Evolutionary conservation across 1,140 invertebrate species (phyloP), one percentile per base, ranked within the genome.

Genomic region (Drosophila kepulauana): DNA sequence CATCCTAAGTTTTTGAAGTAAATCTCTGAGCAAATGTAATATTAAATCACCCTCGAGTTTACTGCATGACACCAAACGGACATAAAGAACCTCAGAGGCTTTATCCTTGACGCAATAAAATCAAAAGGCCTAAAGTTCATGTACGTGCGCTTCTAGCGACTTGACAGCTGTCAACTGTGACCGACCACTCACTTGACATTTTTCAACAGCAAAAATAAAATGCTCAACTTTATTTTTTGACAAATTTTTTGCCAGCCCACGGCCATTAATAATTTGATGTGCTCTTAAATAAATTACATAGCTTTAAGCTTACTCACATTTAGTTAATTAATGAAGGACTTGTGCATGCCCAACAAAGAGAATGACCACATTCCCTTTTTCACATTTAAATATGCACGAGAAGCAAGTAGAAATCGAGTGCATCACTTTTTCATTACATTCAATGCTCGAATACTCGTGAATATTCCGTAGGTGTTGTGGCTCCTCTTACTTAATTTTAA

Each of bases 251-350:
- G 35, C 28, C 43, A 41, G 33, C 48, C 65, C 16, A 33, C 30
- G 45, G 43, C 43, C 52, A 70, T 70, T 70, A 70, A 75, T 59
- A 75, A 68, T 43, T 56, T 46, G 71, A 70, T 63, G 56, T 49
- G 79, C 79, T 74, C 65, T 78, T 78, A 70, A 78, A 69, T 63
- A 82, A 82, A 82, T 78, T 75, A 58, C 57, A 51, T 43, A 48
- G 43, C 51, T 57, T 70, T 63, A 48, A 62, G 30, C 28, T 54
- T 33, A 33, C 13, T 65, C 51, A 30, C 45, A 81, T 38, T 63
- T 74, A 69, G 66, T 78, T 81, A 77, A 66, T 72, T 62, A 76
- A 65, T 45, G 64, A 7, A 7, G 28, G n/a, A 13, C 3, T 38
- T 52, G n/a, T 28, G 15, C 8, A 28, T 28, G 25, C 38, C 7